phyloP scores from a whole-genome alignment of 2,797 vertebrate species.

The Semaprochilodus insignis region DNA sequence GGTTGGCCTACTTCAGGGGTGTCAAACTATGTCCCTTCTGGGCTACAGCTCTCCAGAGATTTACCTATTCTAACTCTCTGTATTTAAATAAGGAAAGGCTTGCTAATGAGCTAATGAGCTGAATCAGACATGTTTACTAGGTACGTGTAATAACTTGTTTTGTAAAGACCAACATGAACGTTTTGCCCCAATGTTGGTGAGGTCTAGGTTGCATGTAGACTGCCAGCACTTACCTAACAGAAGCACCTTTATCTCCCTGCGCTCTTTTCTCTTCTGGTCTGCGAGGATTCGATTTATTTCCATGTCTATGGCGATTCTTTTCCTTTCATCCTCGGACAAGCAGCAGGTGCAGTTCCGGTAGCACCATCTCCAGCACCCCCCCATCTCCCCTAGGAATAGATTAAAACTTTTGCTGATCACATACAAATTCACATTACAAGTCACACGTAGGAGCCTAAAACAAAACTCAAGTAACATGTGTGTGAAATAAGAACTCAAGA shows the following conservation, averaged over 20 bases:
- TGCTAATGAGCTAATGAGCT: neutral
- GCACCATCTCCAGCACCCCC: constrained; percentile 69
- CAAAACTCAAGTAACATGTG: neutral
- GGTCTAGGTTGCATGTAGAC: neutral
- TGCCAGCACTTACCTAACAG: constrained; percentile 76
- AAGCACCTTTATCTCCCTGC: constrained; percentile 79
- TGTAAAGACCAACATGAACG: no score
- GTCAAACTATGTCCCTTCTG: neutral
- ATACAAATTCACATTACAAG: neutral
- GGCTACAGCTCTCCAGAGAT: neutral
- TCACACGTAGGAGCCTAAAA: neutral
- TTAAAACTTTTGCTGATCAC: neutral
- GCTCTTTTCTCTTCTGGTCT: constrained; percentile 77
- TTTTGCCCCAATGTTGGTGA: neutral
- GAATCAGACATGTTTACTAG: neutral
- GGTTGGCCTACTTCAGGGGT: neutral
- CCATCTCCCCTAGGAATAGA: constrained; percentile 67
- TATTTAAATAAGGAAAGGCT: no score
- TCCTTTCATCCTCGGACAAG: constrained; percentile 78
- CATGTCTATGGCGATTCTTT: constrained; percentile 70
- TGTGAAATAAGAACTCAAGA: neutral
- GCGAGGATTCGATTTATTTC: constrained; percentile 79
- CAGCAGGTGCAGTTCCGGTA: constrained; percentile 73
- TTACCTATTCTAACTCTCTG: neutral
- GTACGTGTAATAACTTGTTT: neutral